phyloP scores from a whole-genome alignment of 2,888 invertebrate genomes.

The Drosophila subquinaria region DNA sequence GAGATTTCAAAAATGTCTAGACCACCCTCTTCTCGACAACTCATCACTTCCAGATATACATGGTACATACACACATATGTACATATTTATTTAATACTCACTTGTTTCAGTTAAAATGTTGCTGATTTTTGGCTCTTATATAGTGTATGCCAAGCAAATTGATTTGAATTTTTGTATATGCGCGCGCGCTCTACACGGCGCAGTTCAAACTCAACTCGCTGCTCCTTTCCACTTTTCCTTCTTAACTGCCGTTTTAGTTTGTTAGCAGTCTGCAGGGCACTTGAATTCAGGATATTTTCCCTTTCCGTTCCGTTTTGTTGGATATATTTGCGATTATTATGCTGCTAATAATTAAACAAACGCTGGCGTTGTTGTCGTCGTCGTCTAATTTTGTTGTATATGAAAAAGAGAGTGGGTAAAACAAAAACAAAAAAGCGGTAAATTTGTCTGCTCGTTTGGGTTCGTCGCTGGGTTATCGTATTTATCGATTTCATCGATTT shows the following conservation, averaged over 20 bases:
- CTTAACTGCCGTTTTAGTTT: constrained; percentile 4
- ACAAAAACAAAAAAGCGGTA: constrained; percentile 56
- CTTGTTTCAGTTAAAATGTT: constrained; percentile 66
- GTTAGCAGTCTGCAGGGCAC: constrained; percentile 10
- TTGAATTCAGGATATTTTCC: constrained; percentile 45
- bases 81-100: constrained; percentile 62
- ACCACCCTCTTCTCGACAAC: constrained; percentile 9
- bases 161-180: constrained; percentile 48
- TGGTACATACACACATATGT: not conserved
- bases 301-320: constrained; percentile 26
- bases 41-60: constrained; percentile 8
- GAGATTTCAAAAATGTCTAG: constrained; percentile 24
- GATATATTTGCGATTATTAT: constrained; percentile 40
- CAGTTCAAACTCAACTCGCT: constrained; percentile 31
- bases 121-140: constrained; percentile 25
- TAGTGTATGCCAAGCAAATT: constrained; percentile 42
- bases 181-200: constrained; percentile 73
- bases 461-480: constrained; percentile 55
- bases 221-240: constrained; percentile 1
- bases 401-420: constrained; percentile 47
- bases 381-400: constrained; percentile 50
- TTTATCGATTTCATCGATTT: constrained; percentile 76
- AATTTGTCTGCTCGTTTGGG: constrained; percentile 35
- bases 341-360: constrained; percentile 48
- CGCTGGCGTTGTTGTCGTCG: constrained; percentile 48